These are phyloP conservation scores for Bombus turneri DNA, from an alignment of 1,140 invertebrate genomes.

Conservation along the genomic window DNA sequence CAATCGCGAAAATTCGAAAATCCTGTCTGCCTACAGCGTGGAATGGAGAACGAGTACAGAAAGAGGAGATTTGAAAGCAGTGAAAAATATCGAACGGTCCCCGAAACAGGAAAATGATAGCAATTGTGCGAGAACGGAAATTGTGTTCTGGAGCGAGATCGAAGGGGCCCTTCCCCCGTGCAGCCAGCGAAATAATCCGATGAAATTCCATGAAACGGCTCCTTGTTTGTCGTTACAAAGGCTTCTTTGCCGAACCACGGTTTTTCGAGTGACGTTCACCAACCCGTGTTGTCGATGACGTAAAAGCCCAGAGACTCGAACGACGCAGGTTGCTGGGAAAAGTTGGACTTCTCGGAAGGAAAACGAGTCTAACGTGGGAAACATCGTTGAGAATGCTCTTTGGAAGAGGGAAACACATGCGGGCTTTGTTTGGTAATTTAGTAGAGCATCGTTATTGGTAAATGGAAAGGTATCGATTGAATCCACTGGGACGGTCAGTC, in stretches of 20 bases:
- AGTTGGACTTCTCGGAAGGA: background rate
- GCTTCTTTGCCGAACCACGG: background rate
- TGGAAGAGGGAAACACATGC: background rate
- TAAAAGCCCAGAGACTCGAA: background rate
- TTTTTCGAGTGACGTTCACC: background rate
- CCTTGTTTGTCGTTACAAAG: constrained; percentile 13
- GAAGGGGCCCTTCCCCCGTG: background rate
- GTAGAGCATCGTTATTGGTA: background rate
- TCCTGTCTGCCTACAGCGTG: no score
- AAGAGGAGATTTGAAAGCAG: no score
- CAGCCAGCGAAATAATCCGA: constrained; percentile 27
- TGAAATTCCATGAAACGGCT: constrained; percentile 25
- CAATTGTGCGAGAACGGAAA: constrained; percentile 41
- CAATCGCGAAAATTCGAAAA: no score
- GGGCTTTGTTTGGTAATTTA: background rate
- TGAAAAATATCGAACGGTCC: constrained; percentile 19
- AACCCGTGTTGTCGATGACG: background rate
- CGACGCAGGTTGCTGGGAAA: background rate
- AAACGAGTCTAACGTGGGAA: background rate
- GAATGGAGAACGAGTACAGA: no score
- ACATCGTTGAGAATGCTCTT: background rate
- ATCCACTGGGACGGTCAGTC: background rate
- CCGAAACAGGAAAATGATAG: constrained; percentile 44
- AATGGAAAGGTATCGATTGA: constrained; percentile 14
- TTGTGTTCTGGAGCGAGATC: constrained; percentile 38